These are phyloP conservation scores for Puma concolor DNA, from an alignment of 2,113 vertebrate species.

Conservation along the genomic window DNA sequence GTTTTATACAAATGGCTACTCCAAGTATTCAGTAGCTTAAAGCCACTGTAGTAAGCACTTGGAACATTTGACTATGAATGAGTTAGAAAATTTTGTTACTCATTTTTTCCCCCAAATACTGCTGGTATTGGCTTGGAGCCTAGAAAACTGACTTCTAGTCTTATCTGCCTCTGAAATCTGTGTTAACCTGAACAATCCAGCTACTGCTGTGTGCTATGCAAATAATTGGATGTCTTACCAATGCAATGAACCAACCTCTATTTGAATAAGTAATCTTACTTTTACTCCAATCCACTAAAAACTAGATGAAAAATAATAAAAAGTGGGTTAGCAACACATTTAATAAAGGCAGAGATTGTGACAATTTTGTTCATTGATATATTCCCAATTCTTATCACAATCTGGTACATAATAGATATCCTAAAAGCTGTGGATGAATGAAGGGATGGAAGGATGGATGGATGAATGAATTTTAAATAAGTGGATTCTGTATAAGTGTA, in stretches of 20 bases:
- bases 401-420: neutral
- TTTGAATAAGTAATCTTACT: neutral
- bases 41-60: neutral
- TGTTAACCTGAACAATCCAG: neutral
- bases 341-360: neutral
- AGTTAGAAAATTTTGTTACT: neutral
- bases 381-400: neutral
- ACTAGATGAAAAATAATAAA: neutral
- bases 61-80: neutral
- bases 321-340: neutral
- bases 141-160: neutral
- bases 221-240: neutral
- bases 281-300: neutral
- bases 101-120: neutral
- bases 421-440: conserved; percentile 10
- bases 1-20: neutral
- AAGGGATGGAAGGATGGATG: neutral
- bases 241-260: neutral
- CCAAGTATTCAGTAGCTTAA: neutral
- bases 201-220: neutral
- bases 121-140: neutral
- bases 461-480: neutral
- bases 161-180: neutral
- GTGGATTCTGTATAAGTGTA: neutral
- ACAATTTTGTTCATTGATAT: neutral